Evolutionary conservation across 2,113 vertebrate genomes (phyloP), one percentile per base, ranked within the genome.

Genomic region (Pelvicachromis taeniatus): DNA sequence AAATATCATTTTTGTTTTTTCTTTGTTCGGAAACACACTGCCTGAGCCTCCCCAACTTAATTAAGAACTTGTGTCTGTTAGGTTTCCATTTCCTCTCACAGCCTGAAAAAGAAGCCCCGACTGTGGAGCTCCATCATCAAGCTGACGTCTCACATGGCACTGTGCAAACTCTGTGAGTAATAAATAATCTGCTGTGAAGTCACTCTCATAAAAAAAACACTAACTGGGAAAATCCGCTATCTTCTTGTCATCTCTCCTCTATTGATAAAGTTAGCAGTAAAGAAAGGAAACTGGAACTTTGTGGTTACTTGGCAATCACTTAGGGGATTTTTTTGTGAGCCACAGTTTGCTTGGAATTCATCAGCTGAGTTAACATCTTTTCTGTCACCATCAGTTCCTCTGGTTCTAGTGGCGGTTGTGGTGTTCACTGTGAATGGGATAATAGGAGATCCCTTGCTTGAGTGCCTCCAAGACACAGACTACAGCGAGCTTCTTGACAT

Each of bases 381-480:
- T 45, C 13, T 61, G 3, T 70, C 42, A 84, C 17, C n/a, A 7
- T 23, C 87, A 95, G 96, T 95, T 68, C 87, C 92, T 35, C 84
- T 96, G 83, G 77, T 91, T 26, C 56, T 95, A 1, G 68, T 93
- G 1, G 92, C 94, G 8, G 40, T 93, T 7, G 84, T 95, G 80
- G 81, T 93, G 38, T 91, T 91, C 33, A 81, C 77, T 29, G 91
- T 90, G 14, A 91, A 84, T 16, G 89, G 83, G 4, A 77, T 83
- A 53, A 65, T 81, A 12, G 88, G 84, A 11, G 96, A 96, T 91
- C 94, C 95, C 11, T 88, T 97, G 7, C 81, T 83, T 4, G 95
- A 95, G 2, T 98, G 97, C 83, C 92, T 97, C n/a, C 87, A 92
- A 1, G 97, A 98, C 56, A 55, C 83, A 0, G 97, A 98, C 94